These are phyloP conservation scores for Ictalurus furcatus DNA, from an alignment of 2,113 vertebrate genomes.

Conservation along the genomic window DNA sequence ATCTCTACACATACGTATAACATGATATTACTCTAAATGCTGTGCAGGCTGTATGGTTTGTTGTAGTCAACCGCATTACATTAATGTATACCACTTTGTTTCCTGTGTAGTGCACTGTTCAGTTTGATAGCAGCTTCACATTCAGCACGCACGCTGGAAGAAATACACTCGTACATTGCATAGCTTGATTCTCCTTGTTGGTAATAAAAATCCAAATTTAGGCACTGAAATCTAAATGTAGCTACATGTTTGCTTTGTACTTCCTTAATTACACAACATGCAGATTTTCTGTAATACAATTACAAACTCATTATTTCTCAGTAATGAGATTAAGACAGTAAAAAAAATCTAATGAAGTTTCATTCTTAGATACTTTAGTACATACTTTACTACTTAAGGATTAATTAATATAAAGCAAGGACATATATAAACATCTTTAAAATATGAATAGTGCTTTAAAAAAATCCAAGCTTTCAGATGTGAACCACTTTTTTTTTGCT, in stretches of 20 bases:
- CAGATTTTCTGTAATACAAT: not conserved
- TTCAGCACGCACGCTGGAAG: not conserved
- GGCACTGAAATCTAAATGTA: not conserved
- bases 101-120: too few relatives aligned
- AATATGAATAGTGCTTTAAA: not conserved
- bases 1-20: not conserved
- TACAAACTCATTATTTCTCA: not conserved
- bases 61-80: not conserved
- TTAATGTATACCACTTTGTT: too few relatives aligned
- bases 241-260: not conserved
- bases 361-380: not conserved
- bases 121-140: not conserved
- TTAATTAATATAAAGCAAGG: not conserved
- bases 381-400: not conserved
- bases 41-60: not conserved
- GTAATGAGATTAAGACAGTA: constrained; percentile 13
- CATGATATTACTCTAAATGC: not conserved
- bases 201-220: not conserved
- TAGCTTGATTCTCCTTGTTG: not conserved
- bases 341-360: not conserved
- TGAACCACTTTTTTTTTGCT: not conserved
- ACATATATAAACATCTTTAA: not conserved
- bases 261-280: not conserved
- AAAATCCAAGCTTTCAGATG: not conserved
- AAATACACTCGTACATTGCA: not conserved